phyloP scores from a whole-genome alignment of 64 coral and sea anemone genomes.

The Montipora foliosa region DNA sequence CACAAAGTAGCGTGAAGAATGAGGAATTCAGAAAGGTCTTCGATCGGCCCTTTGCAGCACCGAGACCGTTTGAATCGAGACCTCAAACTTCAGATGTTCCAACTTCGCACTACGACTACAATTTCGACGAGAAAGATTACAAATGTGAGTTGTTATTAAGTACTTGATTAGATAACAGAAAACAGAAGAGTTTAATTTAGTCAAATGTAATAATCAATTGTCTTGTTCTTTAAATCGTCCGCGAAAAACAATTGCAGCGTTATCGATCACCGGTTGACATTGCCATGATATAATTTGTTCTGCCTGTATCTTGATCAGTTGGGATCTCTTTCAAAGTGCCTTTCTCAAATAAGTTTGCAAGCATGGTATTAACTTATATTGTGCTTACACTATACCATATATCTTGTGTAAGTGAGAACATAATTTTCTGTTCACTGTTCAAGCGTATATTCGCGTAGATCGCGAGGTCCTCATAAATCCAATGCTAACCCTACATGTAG shows the following conservation, averaged over 20 bases:
- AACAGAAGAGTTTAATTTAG: background rate
- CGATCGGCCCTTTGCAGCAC: constrained; percentile 64
- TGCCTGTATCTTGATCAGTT: background rate
- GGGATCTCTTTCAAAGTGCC: background rate
- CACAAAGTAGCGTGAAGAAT: constrained; percentile 31
- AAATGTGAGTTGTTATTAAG: constrained; percentile 55
- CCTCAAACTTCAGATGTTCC: background rate
- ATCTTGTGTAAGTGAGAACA: background rate
- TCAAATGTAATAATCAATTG: background rate
- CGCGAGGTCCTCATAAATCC: too few species aligned
- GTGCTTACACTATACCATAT: background rate
- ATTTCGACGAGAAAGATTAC: constrained; percentile 92
- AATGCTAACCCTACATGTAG: too few species aligned
- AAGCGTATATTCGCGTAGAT: too few species aligned
- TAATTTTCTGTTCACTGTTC: background rate
- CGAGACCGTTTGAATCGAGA: constrained; percentile 23
- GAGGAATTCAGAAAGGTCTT: constrained; percentile 78
- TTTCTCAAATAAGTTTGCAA: background rate
- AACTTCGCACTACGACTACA: constrained; percentile 74
- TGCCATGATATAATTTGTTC: background rate
- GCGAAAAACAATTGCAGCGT: background rate
- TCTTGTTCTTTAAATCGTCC: background rate
- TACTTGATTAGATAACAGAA: background rate
- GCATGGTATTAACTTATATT: background rate
- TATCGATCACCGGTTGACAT: background rate